Evolutionary conservation across 2,113 vertebrate genomes (phyloP), one percentile per base, ranked within the genome.

Genomic region (Setophaga coronata): DNA sequence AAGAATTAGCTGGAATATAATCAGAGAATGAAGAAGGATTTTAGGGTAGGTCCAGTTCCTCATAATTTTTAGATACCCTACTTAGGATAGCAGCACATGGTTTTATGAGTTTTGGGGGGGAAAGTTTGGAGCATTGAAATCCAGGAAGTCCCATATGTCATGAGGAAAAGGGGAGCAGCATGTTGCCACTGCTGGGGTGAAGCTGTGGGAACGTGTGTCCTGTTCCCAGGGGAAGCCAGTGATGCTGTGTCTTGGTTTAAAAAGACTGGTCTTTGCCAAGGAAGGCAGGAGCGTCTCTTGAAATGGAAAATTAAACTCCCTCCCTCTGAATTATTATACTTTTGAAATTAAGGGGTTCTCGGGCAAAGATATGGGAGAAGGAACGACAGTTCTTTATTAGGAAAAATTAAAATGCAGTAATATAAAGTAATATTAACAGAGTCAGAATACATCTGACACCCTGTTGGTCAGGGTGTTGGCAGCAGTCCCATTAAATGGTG

Each of bases 1-100:
- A 87, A 42, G 10, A n/a, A 20, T 80, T 60, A 60, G 5, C 33
- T 71, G 42, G 38, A 90, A 58, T 21, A 28, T 11, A 71, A 58
- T 33, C 29, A 82, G 47, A 48, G 24, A 66, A 87, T 13, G 6
- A 66, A 58, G 45, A 45, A 31, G 10, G 2, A 1, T 62, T 92
- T 70, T 65, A 65, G 9, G n/a, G 42, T 15, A 65, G 4, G 12
- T 56, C 20, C 34, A 64, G 18, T 9, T 65, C 45, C 40, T 73
- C 31, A 38, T 6, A 6, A 26, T 42, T 81, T 60, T 78, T 82
- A 90, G 14, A 16, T 48, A 66, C 18, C 13, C n/a, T 61, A 18
- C 31, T 70, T 1, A 5, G 25, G 38, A 42, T 10, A 26, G 14
- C 0, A 0, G 18, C 40, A 58, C 1, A 2, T 21, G 14, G 8